Base-by-base conservation (phyloP, 2,888 invertebrate genomes). In the Epistrophe grossulariae region DNA sequence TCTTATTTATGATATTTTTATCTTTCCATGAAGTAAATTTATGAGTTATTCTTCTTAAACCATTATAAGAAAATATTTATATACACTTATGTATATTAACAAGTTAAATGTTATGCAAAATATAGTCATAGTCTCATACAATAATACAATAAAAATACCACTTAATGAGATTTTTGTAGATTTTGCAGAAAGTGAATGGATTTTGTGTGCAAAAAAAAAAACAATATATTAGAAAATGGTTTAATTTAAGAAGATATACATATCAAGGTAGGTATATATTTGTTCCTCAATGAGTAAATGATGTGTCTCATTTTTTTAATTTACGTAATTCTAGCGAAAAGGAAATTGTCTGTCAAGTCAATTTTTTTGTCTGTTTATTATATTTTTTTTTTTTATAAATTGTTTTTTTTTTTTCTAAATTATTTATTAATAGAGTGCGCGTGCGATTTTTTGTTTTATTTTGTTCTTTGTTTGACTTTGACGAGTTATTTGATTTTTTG, bases 321-420 rank as follows among this genome's bases (percentile, higher is more conserved):
- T 71, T 78, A 68, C 19, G 78, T 78, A 77, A 82, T 60, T 50
- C 31, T 31, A 8, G 13, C 24, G 31, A 64, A 78, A 57, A 78
- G 77, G 78, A 82, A 82, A 82, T 72, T 82, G 72, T 72, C 82
- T 59, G 57, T 77, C 77, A 71, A 76, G 62, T 70, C 35, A 66
- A 45, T 28, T 70, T 70, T 28, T 52, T 15, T 70, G 52, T 13
- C 24, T 24, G 24, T 3, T 28, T 24, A 52, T 31, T 62, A n/a
- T n/a, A 60, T 31, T 11, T 43, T 11, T 45, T 19, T 78, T 60
- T 62, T 40, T 11, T 28, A 35, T 79, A 64, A 43, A 70, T 13
- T 60, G 11, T 60, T 59, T 31, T 31, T 17, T 59, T 17, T 35
- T 62, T 19, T 40, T 60, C 13, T 60, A 38, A 35, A 13, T 35